These are phyloP conservation scores for Callyntrura sp. DNA, from an alignment of 2,888 invertebrate genomes.

Conservation along the genomic window DNA sequence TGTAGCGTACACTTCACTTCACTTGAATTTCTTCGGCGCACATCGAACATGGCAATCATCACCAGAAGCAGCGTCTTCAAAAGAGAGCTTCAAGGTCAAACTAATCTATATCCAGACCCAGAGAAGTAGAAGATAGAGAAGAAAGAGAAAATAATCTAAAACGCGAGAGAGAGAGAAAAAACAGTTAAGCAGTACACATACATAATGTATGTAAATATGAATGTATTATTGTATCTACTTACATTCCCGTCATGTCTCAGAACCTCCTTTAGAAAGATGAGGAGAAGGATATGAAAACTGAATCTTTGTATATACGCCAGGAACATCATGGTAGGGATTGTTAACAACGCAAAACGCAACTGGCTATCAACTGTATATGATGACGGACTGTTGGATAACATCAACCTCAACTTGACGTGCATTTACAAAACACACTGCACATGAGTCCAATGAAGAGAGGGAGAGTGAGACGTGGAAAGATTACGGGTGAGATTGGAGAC, in stretches of 20 bases:
- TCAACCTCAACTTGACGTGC: too few relatives aligned
- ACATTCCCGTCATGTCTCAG: slow-evolving; percentile 60
- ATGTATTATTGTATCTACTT: slow-evolving; percentile 20
- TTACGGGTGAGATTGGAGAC: background rate
- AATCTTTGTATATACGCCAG: background rate
- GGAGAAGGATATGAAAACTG: background rate
- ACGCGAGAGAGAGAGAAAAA: slow-evolving; percentile 26
- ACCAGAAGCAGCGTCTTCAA: slow-evolving; percentile 1
- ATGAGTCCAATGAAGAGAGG: background rate
- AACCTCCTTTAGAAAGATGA: slow-evolving; percentile 39
- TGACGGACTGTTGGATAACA: too few relatives aligned
- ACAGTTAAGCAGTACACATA: background rate
- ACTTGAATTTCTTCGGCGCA: slow-evolving; percentile 40
- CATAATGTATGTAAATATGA: too few relatives aligned
- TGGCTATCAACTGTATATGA: slow-evolving; percentile 35
- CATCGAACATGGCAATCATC: slow-evolving; percentile 24
- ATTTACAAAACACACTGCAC: too few relatives aligned
- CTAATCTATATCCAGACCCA: slow-evolving; percentile 43
- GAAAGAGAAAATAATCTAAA: slow-evolving; percentile 45
- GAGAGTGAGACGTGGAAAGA: too few relatives aligned
- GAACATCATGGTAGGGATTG: background rate
- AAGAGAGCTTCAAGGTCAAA: slow-evolving; percentile 60
- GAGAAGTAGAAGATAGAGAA: slow-evolving; percentile 22
- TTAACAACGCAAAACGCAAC: background rate
- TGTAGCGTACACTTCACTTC: slow-evolving; percentile 32